Evolutionary conservation across 2,113 vertebrate species (phyloP), one percentile per base, ranked within the genome.

Genomic region (Dascyllus trimaculatus): DNA sequence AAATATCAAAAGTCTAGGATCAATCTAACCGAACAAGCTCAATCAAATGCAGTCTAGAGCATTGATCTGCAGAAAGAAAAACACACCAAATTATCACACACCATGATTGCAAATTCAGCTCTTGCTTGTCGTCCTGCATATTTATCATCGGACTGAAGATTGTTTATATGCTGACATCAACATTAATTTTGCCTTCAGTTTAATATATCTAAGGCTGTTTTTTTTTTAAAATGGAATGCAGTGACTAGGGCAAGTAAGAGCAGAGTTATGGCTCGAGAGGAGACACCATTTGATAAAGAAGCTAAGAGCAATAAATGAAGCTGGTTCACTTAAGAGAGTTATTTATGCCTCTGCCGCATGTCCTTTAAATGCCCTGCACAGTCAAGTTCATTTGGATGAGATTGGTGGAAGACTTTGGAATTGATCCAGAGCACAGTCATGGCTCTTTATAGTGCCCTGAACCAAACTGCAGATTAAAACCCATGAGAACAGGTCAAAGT

Each of bases 51-150:
- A 82, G 53, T 35, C 11, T 17, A 71, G 62, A 54, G 85, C 88
- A 89, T 90, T 93, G 89, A 92, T 94, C 81, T 91, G 92, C 91
- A 80, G 66, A 85, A 52, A 77, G 52, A 80, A 84, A 87, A 84
- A 64, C 66, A 84, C 81, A 68, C 61, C 68, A 66, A 71, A 78
- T 32, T 35, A 66, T 29, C 70, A 85, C 70, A 69, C 49, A 79
- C 22, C 18, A 52, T 19, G 40, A 62, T 51, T 48, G 66, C 86
- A 90, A 87, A 89, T 72, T 90, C 89, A 76, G 78, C 89, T 92
- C 91, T 90, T 84, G 74, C 87, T 91, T 79, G 85, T 70, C 58
- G 21, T 74, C 53, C 53, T 79, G 67, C 69, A 75, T 56, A 24
- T 3, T 24, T 0, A 53, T 71, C 19, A 35, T 75, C 26, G 57